Percentiles rank a stretch among this genome's conserved stretches.
phyloP scores from a whole-genome alignment of 2,113 vertebrate genomes.

The Pitta sordida region DNA sequence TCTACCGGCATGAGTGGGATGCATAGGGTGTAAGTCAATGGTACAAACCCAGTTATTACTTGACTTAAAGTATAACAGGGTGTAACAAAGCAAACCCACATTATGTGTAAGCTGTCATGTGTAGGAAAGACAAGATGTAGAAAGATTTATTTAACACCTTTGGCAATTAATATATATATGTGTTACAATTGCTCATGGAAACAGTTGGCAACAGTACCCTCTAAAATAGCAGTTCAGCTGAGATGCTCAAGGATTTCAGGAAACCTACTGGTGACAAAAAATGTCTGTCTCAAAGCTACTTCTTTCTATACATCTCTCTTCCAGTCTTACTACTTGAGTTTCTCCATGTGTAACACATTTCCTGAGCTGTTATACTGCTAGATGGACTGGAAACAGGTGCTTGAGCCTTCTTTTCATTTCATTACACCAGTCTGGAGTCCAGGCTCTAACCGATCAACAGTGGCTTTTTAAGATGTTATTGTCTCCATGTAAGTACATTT shows the following conservation, averaged over 20 bases:
- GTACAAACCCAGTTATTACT: background rate
- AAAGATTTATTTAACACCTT: slow-evolving; percentile 15
- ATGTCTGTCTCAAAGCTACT: background rate
- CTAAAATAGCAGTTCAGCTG: background rate
- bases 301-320: background rate
- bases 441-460: background rate
- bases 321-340: background rate
- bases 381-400: background rate
- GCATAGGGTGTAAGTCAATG: background rate
- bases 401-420: background rate
- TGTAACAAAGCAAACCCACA: background rate
- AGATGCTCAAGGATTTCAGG: background rate
- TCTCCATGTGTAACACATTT: background rate
- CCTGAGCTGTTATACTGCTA: background rate
- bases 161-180: slow-evolving; percentile 26
- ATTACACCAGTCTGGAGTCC: background rate
- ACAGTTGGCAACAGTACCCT: background rate
- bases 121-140: slow-evolving; percentile 7
- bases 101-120: slow-evolving; percentile 11
- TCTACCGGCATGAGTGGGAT: background rate
- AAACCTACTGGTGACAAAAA: background rate
- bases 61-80: background rate
- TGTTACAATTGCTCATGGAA: slow-evolving; percentile 19
- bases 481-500: background rate
- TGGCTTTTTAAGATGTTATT: background rate